Conservation (phyloP, 2,888 invertebrate species). For the Catotricha subobsoleta region DNA sequence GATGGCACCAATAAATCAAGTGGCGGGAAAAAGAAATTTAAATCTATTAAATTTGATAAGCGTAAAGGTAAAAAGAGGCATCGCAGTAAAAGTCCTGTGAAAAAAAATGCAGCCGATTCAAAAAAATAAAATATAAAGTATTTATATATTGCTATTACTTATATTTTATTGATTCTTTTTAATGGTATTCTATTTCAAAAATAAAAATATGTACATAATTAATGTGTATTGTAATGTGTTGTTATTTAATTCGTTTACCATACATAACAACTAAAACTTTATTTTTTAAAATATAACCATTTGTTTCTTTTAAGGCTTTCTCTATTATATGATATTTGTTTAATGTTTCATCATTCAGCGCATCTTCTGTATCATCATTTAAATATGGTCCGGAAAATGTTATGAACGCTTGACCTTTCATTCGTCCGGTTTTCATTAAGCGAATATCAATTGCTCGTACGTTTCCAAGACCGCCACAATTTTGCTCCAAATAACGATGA, state of each 20-base stretch:
- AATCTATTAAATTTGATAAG: constrained; percentile 7
- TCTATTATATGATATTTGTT: constrained; percentile 37
- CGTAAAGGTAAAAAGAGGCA: constrained; percentile 18
- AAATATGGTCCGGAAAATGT: constrained; percentile 29
- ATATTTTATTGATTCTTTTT: too few species aligned
- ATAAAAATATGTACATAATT: too few species aligned
- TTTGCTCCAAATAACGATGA: constrained; percentile 39
- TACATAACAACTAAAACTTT: constrained; percentile 86
- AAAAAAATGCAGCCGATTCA: too few species aligned
- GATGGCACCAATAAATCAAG: too few species aligned
- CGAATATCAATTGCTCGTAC: constrained; percentile 41
- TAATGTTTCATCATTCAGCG: not conserved
- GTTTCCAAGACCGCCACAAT: constrained; percentile 22
- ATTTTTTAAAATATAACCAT: constrained; percentile 69
- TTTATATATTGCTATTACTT: too few species aligned
- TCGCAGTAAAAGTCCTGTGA: constrained; percentile 12
- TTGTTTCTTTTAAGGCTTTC: constrained; percentile 62
- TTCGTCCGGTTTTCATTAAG: constrained; percentile 83
- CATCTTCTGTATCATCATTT: constrained; percentile 8
- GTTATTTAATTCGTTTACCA: constrained; percentile 32
- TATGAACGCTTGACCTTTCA: constrained; percentile 93
- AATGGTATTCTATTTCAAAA: too few species aligned
- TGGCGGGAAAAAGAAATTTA: constrained; percentile 1
- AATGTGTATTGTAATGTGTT: too few species aligned
- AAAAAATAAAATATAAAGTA: too few species aligned